A percentile compares a stretch with the other conserved stretches of the same genome.
phyloP scores from a whole-genome alignment of 2,888 invertebrate genomes.

The Apodemia mormo region DNA sequence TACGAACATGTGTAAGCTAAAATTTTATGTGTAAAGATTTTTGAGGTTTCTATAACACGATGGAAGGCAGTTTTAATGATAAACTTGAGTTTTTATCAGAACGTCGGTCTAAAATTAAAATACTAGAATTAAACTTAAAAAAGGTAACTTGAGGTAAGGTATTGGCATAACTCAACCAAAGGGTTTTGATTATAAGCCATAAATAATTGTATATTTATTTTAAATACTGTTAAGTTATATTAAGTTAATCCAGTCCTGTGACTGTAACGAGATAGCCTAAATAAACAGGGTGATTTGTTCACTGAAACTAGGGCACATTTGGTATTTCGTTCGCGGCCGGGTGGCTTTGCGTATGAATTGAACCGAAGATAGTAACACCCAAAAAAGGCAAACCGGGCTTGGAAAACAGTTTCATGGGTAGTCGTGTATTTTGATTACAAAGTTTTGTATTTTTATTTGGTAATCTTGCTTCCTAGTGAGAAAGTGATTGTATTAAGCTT shows the following conservation, averaged over 20 bases:
- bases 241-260: constrained; percentile 23
- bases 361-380: constrained; percentile 73
- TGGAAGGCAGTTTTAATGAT: too few species aligned
- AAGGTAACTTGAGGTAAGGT: too few species aligned
- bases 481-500: not conserved
- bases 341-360: constrained; percentile 73
- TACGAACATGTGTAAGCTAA: too few species aligned
- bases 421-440: constrained; percentile 57
- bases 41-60: too few species aligned
- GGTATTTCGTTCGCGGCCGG: constrained; percentile 77
- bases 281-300: constrained; percentile 74
- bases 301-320: constrained; percentile 77
- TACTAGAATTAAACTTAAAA: too few species aligned
- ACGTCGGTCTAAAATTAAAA: too few species aligned
- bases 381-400: constrained; percentile 76
- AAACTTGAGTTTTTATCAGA: too few species aligned
- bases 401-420: constrained; percentile 65
- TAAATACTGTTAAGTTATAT: not conserved
- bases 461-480: not conserved
- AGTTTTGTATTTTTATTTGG: not conserved
- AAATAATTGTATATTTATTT: not conserved
- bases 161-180: too few species aligned
- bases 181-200: too few species aligned
- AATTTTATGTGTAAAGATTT: too few species aligned
- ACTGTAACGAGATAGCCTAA: constrained; percentile 62